These are phyloP conservation scores for Uria aalge DNA, from an alignment of 2,113 vertebrate genomes.

Conservation along the genomic window DNA sequence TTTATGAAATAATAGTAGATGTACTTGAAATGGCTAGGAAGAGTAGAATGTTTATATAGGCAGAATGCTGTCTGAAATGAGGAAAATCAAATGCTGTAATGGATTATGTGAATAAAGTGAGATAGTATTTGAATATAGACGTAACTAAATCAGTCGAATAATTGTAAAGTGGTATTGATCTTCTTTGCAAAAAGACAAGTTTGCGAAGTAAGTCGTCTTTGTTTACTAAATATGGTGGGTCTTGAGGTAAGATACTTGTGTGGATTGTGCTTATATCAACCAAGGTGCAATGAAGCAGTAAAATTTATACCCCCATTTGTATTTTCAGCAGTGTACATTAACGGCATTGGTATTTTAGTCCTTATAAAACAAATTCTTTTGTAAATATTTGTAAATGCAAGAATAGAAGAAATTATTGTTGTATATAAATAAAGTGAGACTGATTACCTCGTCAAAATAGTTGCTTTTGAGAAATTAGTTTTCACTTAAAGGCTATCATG, in stretches of 20 bases:
- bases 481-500: background rate
- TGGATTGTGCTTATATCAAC: background rate
- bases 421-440: background rate
- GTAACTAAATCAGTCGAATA: background rate
- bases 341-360: background rate
- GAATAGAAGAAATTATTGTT: background rate
- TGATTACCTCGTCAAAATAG: background rate
- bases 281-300: background rate
- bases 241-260: background rate
- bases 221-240: background rate
- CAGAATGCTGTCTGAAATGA: background rate
- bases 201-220: background rate
- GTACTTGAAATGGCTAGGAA: background rate
- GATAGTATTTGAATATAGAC: background rate
- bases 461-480: background rate
- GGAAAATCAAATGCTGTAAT: background rate
- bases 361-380: background rate
- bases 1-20: background rate
- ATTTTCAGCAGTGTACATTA: background rate
- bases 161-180: background rate
- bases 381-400: background rate
- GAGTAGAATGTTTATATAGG: background rate
- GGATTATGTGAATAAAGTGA: conserved; percentile 15
- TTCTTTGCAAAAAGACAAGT: background rate
- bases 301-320: background rate